A percentile compares a stretch with the other conserved stretches of the same genome.
These are phyloP conservation scores for Ptilorrhoa leucosticta DNA, from an alignment of 2,113 vertebrate species.

Conservation along the genomic window DNA sequence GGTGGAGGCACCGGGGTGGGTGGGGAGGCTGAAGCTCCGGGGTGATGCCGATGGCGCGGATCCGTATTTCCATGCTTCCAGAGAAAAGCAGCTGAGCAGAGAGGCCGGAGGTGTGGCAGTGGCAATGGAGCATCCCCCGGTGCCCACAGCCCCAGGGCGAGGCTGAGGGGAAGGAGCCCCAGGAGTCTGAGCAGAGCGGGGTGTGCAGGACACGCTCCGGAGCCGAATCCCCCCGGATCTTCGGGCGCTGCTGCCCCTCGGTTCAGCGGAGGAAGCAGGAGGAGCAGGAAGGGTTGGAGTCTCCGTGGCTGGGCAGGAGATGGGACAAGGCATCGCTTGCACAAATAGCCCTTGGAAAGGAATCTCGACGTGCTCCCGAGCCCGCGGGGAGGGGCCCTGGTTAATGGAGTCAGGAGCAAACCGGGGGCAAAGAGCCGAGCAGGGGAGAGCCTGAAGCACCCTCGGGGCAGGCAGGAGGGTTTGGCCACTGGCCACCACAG, in stretches of 20 bases:
- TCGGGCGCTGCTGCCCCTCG: not conserved
- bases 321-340: conserved; percentile 30
- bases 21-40: not conserved
- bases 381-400: rapidly evolving
- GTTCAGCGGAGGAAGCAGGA: no score
- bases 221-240: not conserved
- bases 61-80: not conserved
- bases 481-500: not conserved
- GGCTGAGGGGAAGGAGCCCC: not conserved
- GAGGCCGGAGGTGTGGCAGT: rapidly evolving
- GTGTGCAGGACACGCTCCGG: rapidly evolving
- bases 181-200: not conserved
- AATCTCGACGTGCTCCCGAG: not conserved
- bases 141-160: rapidly evolving
- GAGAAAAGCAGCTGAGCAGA: not conserved
- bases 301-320: not conserved
- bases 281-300: not conserved
- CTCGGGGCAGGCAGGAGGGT: not conserved
- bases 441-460: not conserved
- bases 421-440: not conserved
- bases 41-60: rapidly evolving
- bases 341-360: conserved; percentile 44
- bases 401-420: not conserved
- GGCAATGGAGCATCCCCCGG: rapidly evolving
- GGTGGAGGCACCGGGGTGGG: not conserved